Base-by-base conservation (phyloP, 2,113 vertebrate genomes). In the Canis aureus region DNA sequence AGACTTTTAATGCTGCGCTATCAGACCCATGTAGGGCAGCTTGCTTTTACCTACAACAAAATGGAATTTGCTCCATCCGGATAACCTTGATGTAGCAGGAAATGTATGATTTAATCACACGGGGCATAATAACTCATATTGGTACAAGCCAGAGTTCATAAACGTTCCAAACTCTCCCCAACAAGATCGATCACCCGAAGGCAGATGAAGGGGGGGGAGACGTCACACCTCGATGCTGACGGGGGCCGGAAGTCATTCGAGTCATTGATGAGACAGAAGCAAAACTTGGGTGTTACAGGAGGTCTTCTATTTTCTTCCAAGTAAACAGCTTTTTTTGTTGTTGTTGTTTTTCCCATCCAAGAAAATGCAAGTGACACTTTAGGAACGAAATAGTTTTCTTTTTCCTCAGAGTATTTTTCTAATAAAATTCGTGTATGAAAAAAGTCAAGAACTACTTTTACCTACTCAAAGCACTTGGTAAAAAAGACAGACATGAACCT, bases 41-140 rank as follows among this genome's bases (percentile, higher is more conserved):
- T 92, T 95, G 80, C 43, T 95, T 93, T 94, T 88, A 92, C 83
- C 64, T 94, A 84, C 79, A 73, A 59, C 20, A 35, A 95, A 81
- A 83, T 96, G 90, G 69, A 90, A 96, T 98, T 85, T 95, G 71
- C 32, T 96, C 9, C 74, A 59, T 80, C 82, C 85, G 86, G 69
- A 95, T 95, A 85, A 88, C 53, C 64, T 81, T 73, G 86, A 89
- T 43, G 25, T 12, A 96, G 53, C 64, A 84, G 80, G 53, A 97
- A 96, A 85, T 6, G 0, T 23, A 25, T 51, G 87, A 97, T 95
- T 96, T 59, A 95, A 53, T 95, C 79, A 81, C 2, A 38, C 1
- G 0, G 20, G 38, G n/a, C 1, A 4, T 29, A 88, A 80, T 87
- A 94, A 83, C 27, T 91, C 76, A 60, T 13, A 12, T 11, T 19